phyloP scores from a whole-genome alignment of 1,140 invertebrate genomes.

The Potamilus streckersoni region DNA sequence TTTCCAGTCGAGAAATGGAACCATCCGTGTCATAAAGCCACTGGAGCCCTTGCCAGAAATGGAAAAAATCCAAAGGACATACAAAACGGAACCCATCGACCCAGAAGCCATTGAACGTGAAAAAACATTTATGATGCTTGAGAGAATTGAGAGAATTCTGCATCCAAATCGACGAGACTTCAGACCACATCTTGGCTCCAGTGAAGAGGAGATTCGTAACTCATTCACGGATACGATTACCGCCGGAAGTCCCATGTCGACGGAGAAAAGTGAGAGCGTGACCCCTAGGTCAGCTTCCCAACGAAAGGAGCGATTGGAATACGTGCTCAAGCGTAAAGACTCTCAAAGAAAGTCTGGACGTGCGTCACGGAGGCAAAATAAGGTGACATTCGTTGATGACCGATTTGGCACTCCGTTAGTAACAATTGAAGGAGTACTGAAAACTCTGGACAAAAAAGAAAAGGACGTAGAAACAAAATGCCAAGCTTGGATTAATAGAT shows the following conservation, averaged over 20 bases:
- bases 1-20: constrained; percentile 32
- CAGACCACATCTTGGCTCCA: constrained; percentile 15
- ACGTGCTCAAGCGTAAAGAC: constrained; percentile 16
- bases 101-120: constrained; percentile 30
- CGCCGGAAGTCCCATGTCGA: constrained; percentile 18
- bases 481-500: constrained; percentile 27
- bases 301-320: constrained; percentile 13
- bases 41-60: constrained; percentile 28
- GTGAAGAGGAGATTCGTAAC: constrained; percentile 28
- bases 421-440: constrained; percentile 17
- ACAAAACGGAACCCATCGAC: constrained; percentile 22
- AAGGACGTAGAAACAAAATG: constrained; percentile 25
- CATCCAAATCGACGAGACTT: constrained; percentile 25
- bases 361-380: constrained; percentile 15
- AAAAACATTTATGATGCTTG: constrained; percentile 34
- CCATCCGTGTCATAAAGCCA: constrained; percentile 25
- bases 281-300: background rate
- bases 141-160: constrained; percentile 28
- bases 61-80: constrained; percentile 23
- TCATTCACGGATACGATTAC: background rate
- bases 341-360: background rate
- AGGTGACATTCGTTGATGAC: constrained; percentile 23
- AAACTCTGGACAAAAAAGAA: constrained; percentile 14
- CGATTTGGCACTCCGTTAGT: constrained; percentile 18
- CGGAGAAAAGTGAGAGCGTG: background rate